Evolutionary conservation across 2,113 vertebrate species (phyloP), one percentile per base, ranked within the genome.

Genomic region (Platanista minor): DNA sequence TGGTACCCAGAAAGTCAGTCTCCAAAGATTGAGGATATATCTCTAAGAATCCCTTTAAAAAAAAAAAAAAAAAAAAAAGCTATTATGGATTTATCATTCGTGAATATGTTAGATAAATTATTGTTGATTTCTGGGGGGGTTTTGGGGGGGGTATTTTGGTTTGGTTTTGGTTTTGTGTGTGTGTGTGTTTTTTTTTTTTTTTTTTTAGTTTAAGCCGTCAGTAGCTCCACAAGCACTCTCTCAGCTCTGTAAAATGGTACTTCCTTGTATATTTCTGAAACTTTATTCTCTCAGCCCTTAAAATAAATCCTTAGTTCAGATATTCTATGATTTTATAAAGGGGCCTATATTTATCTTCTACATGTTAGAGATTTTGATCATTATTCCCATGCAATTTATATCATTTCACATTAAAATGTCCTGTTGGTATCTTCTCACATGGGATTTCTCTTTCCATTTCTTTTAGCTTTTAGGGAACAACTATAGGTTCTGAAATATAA

Each of bases 331-430:
- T 89, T 57, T 75, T 93, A 77, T 95, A 41, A 92, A 78, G 31
- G 77, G 93, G 27, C 18, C 61, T 77, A 6, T 78, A 21, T 87
- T 82, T 92, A 62, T 8, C 14, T 23, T 94, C 15, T 67, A 59
- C 52, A 21, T 54, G 2, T 67, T 67, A 46, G 2, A 78, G 27
- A 75, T 12, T 93, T 95, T 78, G 8, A 66, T 92, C 23, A 77
- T 88, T 87, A 80, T 90, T 59, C 21, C 18, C 8, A 80, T 0
- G 6, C 29, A 52, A 10, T 87, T 80, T 83, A 33, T 67, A 39
- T 94, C 31, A 78, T 92, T 95, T 21, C n/a, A 78, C 17, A 96
- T 87, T 92, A 72, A 93, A 89, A 91, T 93, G 17, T 80, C 21
- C 46, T 94, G 7, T 94, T 92, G 67, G 46, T 84, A 54, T 49